Evolutionary conservation across 2,888 invertebrate species (phyloP).

Genomic region (Synanthedon formicaeformis): DNA sequence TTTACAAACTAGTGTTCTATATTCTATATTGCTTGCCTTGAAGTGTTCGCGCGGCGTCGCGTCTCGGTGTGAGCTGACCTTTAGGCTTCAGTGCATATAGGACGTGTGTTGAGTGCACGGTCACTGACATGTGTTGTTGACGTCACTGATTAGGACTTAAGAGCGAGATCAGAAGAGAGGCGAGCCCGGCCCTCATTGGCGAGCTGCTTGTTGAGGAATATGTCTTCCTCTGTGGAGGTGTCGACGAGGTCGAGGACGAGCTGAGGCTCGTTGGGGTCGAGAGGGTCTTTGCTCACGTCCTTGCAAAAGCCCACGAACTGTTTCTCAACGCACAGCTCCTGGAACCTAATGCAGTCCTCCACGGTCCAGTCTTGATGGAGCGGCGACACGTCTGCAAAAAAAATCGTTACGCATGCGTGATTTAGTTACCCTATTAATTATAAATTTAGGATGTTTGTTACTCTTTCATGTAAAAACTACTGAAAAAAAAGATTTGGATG

Average conservation of each 20-base stretch:
- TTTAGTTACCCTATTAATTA: too few species aligned
- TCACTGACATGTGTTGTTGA: too few species aligned
- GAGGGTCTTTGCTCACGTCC: conserved; percentile 71
- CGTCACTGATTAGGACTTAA: conserved; percentile 15
- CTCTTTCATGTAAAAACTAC: too few species aligned
- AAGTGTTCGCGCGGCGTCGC: too few species aligned
- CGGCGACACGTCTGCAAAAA: conserved; percentile 59
- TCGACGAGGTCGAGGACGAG: conserved; percentile 79
- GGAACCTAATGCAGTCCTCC: conserved; percentile 80
- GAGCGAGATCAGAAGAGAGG: conserved; percentile 21
- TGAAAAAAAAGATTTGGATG: too few species aligned
- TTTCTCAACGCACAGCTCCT: conserved; percentile 76
- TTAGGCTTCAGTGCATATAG: too few species aligned
- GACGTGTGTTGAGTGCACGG: too few species aligned
- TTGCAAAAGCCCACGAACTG: conserved; percentile 77
- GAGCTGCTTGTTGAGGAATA: conserved; percentile 75
- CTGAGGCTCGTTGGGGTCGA: conserved; percentile 72
- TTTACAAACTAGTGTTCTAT: too few species aligned
- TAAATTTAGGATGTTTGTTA: too few species aligned
- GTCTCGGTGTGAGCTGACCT: too few species aligned
- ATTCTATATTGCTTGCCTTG: too few species aligned
- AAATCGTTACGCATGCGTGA: too few species aligned
- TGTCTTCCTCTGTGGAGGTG: conserved; percentile 75
- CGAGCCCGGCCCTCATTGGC: conserved; percentile 73
- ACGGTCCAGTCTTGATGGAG: conserved; percentile 76